A percentile compares a stretch with the other conserved stretches of the same genome.
Conservation (phyloP, 2,888 invertebrate genomes). For the Trissoscelio sp. region DNA sequence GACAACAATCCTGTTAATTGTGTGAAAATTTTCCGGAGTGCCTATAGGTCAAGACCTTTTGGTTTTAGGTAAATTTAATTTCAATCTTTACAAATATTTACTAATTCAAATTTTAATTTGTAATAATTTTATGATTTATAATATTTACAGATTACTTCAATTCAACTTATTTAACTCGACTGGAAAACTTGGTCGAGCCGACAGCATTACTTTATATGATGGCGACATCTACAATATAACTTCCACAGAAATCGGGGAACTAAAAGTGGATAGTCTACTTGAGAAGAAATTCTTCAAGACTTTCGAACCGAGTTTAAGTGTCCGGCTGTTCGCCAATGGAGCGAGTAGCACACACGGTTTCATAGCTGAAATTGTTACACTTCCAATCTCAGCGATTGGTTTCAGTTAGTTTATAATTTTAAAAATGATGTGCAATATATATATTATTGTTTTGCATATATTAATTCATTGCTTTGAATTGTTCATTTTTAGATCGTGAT, state of each 20-base stretch:
- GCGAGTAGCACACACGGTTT: slow-evolving; percentile 98
- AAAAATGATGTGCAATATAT: slow-evolving; percentile 9
- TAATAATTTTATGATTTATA: no score
- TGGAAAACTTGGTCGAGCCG: slow-evolving; percentile 90
- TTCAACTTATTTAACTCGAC: slow-evolving; percentile 96
- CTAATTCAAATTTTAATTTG: slow-evolving; percentile 7
- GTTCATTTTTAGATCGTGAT: slow-evolving; percentile 89
- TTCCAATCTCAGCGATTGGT: slow-evolving; percentile 96
- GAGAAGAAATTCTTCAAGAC: slow-evolving; percentile 91
- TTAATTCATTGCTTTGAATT: not conserved
- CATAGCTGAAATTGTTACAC: slow-evolving; percentile 97
- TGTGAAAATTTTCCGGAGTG: slow-evolving; percentile 97
- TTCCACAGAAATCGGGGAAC: slow-evolving; percentile 88
- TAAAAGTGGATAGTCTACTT: slow-evolving; percentile 89
- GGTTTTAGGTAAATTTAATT: slow-evolving; percentile 87
- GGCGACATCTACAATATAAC: slow-evolving; percentile 96
- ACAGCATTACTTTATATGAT: slow-evolving; percentile 94
- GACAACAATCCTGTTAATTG: slow-evolving; percentile 98
- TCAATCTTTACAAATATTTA: not conserved
- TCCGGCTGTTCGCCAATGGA: slow-evolving; percentile 96
- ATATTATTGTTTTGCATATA: no score
- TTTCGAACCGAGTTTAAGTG: slow-evolving; percentile 91
- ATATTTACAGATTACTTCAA: slow-evolving; percentile 92
- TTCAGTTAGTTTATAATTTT: slow-evolving; percentile 88
- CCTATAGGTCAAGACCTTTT: slow-evolving; percentile 92